Percentiles rank a stretch among this genome's conserved stretches.
phyloP scores from a whole-genome alignment of 2,888 invertebrate species.

The Epinotia ramella region DNA sequence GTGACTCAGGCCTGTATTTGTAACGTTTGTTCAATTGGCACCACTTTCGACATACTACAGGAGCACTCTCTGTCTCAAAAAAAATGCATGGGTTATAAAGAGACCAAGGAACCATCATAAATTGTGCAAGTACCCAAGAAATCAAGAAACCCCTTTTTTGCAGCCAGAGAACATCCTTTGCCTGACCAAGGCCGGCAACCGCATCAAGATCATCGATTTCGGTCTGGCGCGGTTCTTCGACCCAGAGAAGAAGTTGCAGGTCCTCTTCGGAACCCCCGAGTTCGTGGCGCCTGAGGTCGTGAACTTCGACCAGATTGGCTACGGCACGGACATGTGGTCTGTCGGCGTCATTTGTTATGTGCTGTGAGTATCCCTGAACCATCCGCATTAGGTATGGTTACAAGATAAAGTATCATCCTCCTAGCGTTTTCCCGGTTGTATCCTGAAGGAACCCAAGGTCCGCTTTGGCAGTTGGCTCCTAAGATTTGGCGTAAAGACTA shows the following conservation, averaged over 20 bases:
- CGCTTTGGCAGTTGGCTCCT: no score
- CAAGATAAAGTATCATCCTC: no score
- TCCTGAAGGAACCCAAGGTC: no score
- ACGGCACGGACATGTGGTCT: constrained; percentile 99
- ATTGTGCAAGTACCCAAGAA: not conserved
- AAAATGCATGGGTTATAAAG: no score
- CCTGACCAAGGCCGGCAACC: constrained; percentile 97
- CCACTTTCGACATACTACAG: no score
- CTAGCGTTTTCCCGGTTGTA: no score
- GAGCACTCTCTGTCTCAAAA: no score
- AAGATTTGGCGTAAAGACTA: no score
- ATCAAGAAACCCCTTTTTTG: constrained; percentile 40
- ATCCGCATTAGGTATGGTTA: not conserved
- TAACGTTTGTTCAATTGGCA: no score
- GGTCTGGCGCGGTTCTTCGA: constrained; percentile 97
- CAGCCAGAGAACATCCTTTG: constrained; percentile 99
- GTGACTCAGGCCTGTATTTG: no score
- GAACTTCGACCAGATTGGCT: constrained; percentile 98
- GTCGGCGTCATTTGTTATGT: constrained; percentile 99
- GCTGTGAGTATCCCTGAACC: constrained; percentile 89
- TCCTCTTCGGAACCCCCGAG: constrained; percentile 98
- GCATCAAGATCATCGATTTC: constrained; percentile 99
- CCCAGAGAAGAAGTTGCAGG: constrained; percentile 96
- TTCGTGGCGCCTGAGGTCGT: constrained; percentile 99
- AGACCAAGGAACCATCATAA: no score